Evolutionary conservation across 37 sponge, comb jelly and placozoan genomes (phyloP), one percentile per base, ranked within the genome.

Genomic region (Amphimedon queenslandica): DNA sequence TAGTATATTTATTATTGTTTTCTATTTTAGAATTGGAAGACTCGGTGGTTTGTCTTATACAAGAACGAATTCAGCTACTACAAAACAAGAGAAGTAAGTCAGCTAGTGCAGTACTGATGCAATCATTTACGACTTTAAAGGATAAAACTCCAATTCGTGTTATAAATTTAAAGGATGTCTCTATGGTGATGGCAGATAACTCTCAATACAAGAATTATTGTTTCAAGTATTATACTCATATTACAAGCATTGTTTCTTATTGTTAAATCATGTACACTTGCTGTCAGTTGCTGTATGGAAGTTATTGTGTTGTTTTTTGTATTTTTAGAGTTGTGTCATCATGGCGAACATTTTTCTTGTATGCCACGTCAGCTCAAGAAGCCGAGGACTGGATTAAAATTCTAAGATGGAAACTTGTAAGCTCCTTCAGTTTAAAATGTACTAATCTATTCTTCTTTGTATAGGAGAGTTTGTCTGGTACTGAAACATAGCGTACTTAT

Each of bases 1-100:
- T n/a, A 60, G 21, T 13, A 25, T 11, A 60, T 25, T 25, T n/a
- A 37, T 61, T 39, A 1, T 63, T 4, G 38, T 21, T 2, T 1
- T 42, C 57, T 58, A 29, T 40, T 70, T 25, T 72, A 77, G 82
- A 83, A n/a, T 43, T 89, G 89, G 89, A 42, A 42, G 30, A 74
- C 64, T 3, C 40, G 89, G 16, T 89, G 89, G 89, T 89, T 89
- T 83, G 89, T 89, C 11, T 34, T 89, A 2, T 89, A 60, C 71
- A 89, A 83, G 89, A 83, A 89, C 29, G 89, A 89, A 63, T 36
- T 89, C 8, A 80, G 67, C 27, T 89, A 89, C 77, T 89, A 61
- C 63, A 89, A 80, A 39, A 68, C 29, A 3, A 78, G 74, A 61
- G 77, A 84, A 36, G 84, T 80, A 47, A 16, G 61, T 13, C 4